Evolutionary conservation across 2,797 vertebrate genomes (phyloP).

Genomic region (Rhabdomys pumilio): DNA sequence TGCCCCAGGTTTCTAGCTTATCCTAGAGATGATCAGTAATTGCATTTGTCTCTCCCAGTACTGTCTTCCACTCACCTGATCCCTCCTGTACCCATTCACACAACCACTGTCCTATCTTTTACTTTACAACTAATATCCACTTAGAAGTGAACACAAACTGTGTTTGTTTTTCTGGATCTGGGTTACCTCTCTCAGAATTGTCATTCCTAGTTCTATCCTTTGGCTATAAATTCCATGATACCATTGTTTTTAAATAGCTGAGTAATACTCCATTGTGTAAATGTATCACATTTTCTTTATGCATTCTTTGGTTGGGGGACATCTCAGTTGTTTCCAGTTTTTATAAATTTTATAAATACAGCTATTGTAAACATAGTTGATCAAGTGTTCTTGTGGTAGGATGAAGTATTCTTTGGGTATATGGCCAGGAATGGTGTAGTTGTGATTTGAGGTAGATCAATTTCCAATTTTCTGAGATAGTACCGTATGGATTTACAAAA

Average conservation of each 20-base stretch:
- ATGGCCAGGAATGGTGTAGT: neutral
- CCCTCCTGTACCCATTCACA: neutral
- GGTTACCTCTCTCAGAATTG: no score
- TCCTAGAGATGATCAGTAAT: neutral
- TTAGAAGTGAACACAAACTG: no score
- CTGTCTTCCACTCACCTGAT: neutral
- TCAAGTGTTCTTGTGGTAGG: neutral
- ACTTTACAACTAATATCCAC: no score
- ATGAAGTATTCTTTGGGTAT: neutral
- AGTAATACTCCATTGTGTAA: neutral
- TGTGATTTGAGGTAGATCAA: neutral
- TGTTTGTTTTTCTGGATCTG: no score
- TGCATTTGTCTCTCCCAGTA: neutral
- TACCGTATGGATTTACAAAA: neutral
- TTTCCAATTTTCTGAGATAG: neutral
- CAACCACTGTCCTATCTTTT: neutral
- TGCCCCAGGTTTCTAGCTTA: neutral
- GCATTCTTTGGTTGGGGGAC: neutral
- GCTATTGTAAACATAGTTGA: neutral
- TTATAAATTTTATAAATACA: neutral
- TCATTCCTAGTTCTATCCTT: no score
- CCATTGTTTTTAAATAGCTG: neutral
- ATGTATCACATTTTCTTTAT: neutral
- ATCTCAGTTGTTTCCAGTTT: neutral
- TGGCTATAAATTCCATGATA: neutral